Conservation (phyloP, 2,113 vertebrate species). For the Chionodraco myersi region DNA sequence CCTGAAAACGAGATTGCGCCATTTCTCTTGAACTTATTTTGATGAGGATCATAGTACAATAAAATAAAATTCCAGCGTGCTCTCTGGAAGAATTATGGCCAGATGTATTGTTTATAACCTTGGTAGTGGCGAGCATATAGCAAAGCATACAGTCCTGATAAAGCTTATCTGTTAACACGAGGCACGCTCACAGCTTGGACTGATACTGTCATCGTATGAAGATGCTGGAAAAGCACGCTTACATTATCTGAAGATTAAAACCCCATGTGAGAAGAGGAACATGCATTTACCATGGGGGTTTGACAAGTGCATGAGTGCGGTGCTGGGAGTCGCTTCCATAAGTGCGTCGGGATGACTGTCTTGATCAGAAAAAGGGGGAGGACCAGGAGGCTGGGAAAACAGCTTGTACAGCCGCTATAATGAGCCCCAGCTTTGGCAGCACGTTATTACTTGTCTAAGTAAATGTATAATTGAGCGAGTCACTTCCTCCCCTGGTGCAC, state of each 20-base stretch:
- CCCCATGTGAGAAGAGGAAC: neutral
- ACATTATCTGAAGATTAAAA: conserved; percentile 25
- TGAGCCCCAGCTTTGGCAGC: conserved; percentile 64
- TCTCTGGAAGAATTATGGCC: neutral
- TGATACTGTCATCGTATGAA: conserved; percentile 39
- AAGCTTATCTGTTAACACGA: conserved; percentile 43
- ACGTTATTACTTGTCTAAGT: conserved; percentile 75
- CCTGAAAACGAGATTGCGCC: conserved; percentile 20
- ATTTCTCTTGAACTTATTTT: conserved; percentile 35
- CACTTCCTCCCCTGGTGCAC: conserved; percentile 51
- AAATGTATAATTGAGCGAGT: conserved; percentile 74
- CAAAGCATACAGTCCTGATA: conserved; percentile 16
- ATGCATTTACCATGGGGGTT: conserved; percentile 4
- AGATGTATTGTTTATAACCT: neutral
- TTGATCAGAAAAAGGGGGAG: conserved; percentile 69
- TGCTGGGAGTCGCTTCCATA: conserved; percentile 39
- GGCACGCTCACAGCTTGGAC: conserved; percentile 14
- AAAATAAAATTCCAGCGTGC: neutral
- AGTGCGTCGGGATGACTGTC: conserved; percentile 59
- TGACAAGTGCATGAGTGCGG: neutral
- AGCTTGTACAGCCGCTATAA: conserved; percentile 71
- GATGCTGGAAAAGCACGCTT: conserved; percentile 14
- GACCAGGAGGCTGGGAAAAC: conserved; percentile 72
- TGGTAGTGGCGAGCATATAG: conserved; percentile 1
- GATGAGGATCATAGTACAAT: neutral